A percentile compares a stretch with the other conserved stretches of the same genome.
These are phyloP conservation scores for Lepidothrix coronata DNA, from an alignment of 2,113 vertebrate genomes.

Conservation along the genomic window DNA sequence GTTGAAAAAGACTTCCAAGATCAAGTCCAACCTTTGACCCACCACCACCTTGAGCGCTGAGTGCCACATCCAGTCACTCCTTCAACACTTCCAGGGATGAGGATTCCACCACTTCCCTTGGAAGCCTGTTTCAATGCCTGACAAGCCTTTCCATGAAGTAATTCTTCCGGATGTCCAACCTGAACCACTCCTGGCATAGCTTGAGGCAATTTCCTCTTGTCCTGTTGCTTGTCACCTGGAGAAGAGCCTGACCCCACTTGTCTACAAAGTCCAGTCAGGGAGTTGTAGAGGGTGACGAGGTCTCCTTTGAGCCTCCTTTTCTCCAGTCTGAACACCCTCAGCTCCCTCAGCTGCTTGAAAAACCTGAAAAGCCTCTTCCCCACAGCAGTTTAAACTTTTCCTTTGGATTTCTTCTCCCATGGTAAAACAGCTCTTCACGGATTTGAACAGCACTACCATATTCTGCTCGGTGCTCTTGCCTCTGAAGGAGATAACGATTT, in stretches of 20 bases:
- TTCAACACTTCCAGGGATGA: neutral
- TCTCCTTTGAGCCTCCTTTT: neutral
- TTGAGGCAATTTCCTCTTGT: accelerated
- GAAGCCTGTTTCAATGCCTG: neutral
- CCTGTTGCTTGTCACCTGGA: neutral
- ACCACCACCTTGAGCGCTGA: neutral
- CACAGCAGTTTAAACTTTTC: neutral
- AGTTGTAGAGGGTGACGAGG: neutral
- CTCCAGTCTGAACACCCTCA: neutral
- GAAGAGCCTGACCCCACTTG: neutral
- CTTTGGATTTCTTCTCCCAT: neutral
- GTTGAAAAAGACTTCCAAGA: neutral
- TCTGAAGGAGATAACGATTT: neutral
- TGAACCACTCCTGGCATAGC: neutral
- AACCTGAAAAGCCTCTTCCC: neutral
- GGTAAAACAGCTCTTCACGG: neutral
- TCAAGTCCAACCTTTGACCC: neutral
- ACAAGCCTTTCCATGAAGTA: neutral
- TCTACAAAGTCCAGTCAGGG: neutral
- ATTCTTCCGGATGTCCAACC: neutral
- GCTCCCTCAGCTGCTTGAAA: neutral
- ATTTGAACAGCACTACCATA: neutral
- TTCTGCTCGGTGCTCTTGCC: neutral
- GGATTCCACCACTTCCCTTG: neutral
- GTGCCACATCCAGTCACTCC: neutral